Evolutionary conservation across 2,888 invertebrate species (phyloP), one percentile per base, ranked within the genome.

Genomic region (Hybos culiciformis): DNA sequence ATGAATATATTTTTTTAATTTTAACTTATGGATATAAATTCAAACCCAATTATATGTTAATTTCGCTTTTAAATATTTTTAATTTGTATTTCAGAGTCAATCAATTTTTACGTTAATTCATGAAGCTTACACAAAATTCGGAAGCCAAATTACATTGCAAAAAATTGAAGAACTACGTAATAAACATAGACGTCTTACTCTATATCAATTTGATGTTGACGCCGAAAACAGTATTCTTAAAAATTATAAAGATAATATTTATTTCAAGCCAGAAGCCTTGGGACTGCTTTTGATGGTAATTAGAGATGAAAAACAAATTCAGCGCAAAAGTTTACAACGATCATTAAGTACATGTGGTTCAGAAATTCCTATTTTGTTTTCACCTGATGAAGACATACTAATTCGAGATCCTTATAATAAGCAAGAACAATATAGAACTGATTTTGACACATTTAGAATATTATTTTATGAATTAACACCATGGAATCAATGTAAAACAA

Each of bases 151-250:
- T 46, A 83, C 86, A 7, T 81, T 85, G 46, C 83, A 83, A 42
- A 78, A 78, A 53, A 96, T 98, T 46, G 94, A 96, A 62, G 79
- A 83, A 48, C 70, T 96, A 48, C 73, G 97, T 38, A 73, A 96
- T 47, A 92, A 91, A 59, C 91, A 96, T 62, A 73, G 97, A 12
- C 71, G 97, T 23, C 74, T 82, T 51, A 96, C 97, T 0, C 93
- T 98, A 24, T 84, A 94, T 55, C 84, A 83, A 54, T 70, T 97
- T 45, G 96, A 96, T 61, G 90, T 94, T 59, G 88, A 84, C 46
- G 77, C 81, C 20, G 86, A 85, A 56, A 77, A 77, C 57, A 94
- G 91, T 58, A 85, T 94, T 5, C 73, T 96, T n/a, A 73, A 93
- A 48, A 87, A 85, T 54, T 78, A 96, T 45, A 70, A 75, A 36